Base-by-base conservation (phyloP, 35 echinoderm and acorn worm genomes). In the Eucidaris tribuloides region DNA sequence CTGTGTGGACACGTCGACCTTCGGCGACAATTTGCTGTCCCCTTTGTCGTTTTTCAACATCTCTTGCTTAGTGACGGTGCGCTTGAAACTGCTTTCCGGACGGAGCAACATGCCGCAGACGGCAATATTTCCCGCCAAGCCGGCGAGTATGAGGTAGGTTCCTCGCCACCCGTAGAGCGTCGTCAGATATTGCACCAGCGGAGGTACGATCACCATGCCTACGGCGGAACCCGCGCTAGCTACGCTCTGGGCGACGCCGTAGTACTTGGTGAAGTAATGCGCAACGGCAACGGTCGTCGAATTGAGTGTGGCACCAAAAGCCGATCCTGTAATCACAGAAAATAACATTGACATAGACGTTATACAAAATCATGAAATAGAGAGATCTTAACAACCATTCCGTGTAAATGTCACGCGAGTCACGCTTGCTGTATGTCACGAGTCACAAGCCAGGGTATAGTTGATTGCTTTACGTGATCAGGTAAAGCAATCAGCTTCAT, bases 51-150 rank as follows among this genome's bases (percentile, higher is more conserved):
- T n/a, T n/a, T 9, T 33, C 25, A 64, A 32, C 2, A 6, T 27
- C 14, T 64, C 28, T n/a, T 19, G 22, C 9, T 14, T 22, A 74
- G 24, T n/a, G n/a, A 22, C 68, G 13, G 38, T 36, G 9, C 14
- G 34, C 3, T 22, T 33, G 68, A 74, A 74, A 38, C 68, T 74
- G 28, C 28, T 24, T 7, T 42, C 36, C 4, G 68, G 68, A 41
- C 68, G 68, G 30, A 74, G 68, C 33, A 74, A 44, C 68, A 74
- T 74, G 34, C 68, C 68, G 20, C 68, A 74, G 5, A 74, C 68
- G 5, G 44, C n/a, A 41, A 36, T 35, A 25, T 74, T 74, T 13
- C 27, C 68, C 36, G n/a, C 9, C 41, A 74, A 74, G 15, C 68
- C 68, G 9, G 68, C 68, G 14, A 74, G 41, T 2, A 74, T 40